These are phyloP conservation scores for Drosophila obscura DNA, from an alignment of 1,140 invertebrate genomes.

Conservation along the genomic window DNA sequence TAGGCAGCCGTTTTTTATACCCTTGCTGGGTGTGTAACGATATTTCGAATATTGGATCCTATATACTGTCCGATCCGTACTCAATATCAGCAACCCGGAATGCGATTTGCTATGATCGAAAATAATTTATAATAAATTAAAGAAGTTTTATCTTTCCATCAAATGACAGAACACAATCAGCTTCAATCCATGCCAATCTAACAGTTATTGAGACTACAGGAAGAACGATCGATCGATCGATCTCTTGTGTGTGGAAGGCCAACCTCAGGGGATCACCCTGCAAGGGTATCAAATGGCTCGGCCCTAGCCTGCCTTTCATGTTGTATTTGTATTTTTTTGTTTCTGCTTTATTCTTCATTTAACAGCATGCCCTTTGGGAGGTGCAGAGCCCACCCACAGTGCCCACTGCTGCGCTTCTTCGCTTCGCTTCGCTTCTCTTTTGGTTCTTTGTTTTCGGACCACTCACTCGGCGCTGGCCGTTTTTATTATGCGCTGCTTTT, in stretches of 20 bases:
- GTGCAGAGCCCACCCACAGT: neutral
- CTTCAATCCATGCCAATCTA: too few relatives aligned
- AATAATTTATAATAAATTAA: too few relatives aligned
- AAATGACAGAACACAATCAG: neutral
- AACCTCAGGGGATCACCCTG: too few relatives aligned
- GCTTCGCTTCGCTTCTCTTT: slow-evolving; percentile 13
- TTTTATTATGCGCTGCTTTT: slow-evolving; percentile 68
- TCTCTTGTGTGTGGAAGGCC: too few relatives aligned
- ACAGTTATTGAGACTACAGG: too few relatives aligned
- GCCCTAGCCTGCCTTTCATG: neutral
- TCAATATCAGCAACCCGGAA: too few relatives aligned
- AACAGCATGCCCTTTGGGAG: slow-evolving; percentile 67
- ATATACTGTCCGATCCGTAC: too few relatives aligned
- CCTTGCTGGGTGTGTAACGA: neutral
- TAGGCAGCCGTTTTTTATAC: neutral
- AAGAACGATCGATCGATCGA: too few relatives aligned
- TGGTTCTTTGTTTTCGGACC: slow-evolving; percentile 22
- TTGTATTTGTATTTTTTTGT: slow-evolving; percentile 35
- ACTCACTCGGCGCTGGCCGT: slow-evolving; percentile 35
- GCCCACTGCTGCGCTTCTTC: neutral
- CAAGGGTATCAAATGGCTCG: too few relatives aligned
- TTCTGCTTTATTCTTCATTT: slow-evolving; percentile 77
- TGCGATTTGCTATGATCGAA: too few relatives aligned
- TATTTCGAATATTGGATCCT: too few relatives aligned
- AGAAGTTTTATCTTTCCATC: too few relatives aligned